Conservation (phyloP, 2,888 invertebrate species). For the Zaprionus lineosus region DNA sequence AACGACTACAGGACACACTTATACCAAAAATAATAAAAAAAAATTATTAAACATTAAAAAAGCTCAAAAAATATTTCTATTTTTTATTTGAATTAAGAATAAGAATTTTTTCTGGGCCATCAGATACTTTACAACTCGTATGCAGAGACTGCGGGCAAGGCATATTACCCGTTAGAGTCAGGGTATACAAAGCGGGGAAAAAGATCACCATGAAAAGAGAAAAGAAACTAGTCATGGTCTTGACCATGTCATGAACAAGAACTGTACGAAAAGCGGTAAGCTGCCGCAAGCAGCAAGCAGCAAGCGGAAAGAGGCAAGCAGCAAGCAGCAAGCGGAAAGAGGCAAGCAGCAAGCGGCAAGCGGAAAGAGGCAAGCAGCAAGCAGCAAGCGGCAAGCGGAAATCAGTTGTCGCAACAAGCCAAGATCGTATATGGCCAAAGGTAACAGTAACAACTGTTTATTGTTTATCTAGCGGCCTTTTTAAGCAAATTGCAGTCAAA, state of each 20-base stretch:
- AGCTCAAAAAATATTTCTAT: too few species aligned
- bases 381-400: too few species aligned
- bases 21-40: too few species aligned
- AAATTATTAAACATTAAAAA: too few species aligned
- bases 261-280: constrained; percentile 44
- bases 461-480: constrained; percentile 69
- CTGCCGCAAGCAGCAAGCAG: constrained; percentile 46
- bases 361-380: too few species aligned
- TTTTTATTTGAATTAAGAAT: too few species aligned
- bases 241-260: constrained; percentile 49
- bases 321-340: too few species aligned
- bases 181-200: constrained; percentile 1
- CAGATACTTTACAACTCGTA: neutral
- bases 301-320: too few species aligned
- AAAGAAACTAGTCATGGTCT: constrained; percentile 56
- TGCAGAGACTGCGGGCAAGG: too few species aligned
- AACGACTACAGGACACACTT: constrained; percentile 29
- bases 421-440: constrained; percentile 48
- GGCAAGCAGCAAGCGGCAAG: too few species aligned
- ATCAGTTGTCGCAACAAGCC: too few species aligned
- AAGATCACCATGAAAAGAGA: constrained; percentile 4
- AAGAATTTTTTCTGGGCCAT: too few species aligned
- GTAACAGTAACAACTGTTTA: constrained; percentile 55
- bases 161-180: constrained; percentile 5
- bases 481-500: constrained; percentile 62